Evolutionary conservation across 2,888 invertebrate genomes (phyloP), one percentile per base, ranked within the genome.

Genomic region (Sylvicola fuscatus): DNA sequence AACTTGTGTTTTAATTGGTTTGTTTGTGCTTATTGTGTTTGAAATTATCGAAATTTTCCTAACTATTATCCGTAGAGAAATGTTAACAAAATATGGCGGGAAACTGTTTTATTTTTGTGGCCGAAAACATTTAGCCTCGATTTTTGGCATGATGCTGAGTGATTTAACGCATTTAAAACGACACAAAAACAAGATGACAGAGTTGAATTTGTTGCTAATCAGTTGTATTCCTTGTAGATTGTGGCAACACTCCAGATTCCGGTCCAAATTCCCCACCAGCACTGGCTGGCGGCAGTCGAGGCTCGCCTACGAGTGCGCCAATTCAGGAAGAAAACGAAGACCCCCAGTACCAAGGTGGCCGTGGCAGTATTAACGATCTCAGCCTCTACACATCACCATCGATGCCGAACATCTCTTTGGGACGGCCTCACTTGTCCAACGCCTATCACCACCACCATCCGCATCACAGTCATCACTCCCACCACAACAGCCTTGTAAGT

Each of bases 381-480:
- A 62, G 80, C 40, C 70, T 92, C 41, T 92, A 92, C 66, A 87
- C 86, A 47, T 89, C 89, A 48, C 92, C 92, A 38, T 92, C 92
- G 49, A 78, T 93, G 80, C 93, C 93, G 50, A 93, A 93, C 66
- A 93, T 93, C 55, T 90, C 90, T 41, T 66, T 93, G 48, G 92
- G 87, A 38, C 68, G 83, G 47, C 84, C 84, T 43, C 79, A 70
- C 51, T 61, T 69, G 46, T 60, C 62, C 28, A 54, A 54, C 43
- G 47, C 49, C 35, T 53, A 54, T 45, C 47, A 46, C 39, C 42
- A 33, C 3, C 16, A 3, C 5, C 21, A 21, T 21, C 21, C 4
- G 5, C 21, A 21, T 21, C 53, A 54, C 44, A 48, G 46, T 40
- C 42, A 33, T 10, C 31, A 29, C 21, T 21, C 21, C 21, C 21